Percentiles rank a stretch among this genome's conserved stretches.
These are phyloP conservation scores for Drosophila sturtevanti DNA, from an alignment of 1,140 invertebrate species.

Conservation along the genomic window DNA sequence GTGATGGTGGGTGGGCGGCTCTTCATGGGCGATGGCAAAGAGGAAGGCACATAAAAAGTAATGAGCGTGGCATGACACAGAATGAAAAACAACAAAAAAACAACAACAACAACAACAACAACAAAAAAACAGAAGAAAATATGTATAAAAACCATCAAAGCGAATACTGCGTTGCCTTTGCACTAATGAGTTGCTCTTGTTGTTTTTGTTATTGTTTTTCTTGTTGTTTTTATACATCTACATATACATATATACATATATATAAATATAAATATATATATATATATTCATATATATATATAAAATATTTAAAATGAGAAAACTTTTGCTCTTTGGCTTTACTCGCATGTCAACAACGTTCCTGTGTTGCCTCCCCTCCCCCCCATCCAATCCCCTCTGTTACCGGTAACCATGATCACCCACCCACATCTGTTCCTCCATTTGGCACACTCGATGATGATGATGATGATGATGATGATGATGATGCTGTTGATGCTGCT, in stretches of 20 bases:
- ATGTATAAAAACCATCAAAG: conserved; percentile 70
- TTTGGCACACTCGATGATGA: not conserved
- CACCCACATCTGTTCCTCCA: not conserved
- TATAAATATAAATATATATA: not conserved
- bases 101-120: conserved; percentile 19
- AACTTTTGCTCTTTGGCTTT: conserved; percentile 56
- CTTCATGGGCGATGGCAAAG: conserved; percentile 1
- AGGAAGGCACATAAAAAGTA: conserved; percentile 66
- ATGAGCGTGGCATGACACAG: conserved; percentile 73
- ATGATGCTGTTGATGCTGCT: conserved; percentile 45
- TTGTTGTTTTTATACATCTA: conserved; percentile 4
- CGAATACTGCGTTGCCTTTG: conserved; percentile 60
- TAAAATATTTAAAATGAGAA: conserved; percentile 78
- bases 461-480: not conserved
- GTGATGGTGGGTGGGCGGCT: conserved; percentile 29
- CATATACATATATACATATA: not conserved
- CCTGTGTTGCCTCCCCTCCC: conserved; percentile 23
- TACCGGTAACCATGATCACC: conserved; percentile 3
- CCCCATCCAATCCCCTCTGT: no score
- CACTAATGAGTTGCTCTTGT: conserved; percentile 70
- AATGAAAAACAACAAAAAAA: conserved; percentile 41
- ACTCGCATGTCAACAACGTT: conserved; percentile 63
- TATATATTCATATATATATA: conserved; percentile 29
- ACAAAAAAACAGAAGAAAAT: conserved; percentile 33
- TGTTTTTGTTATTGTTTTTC: conserved; percentile 36